Evolutionary conservation across 2,113 vertebrate species (phyloP).

Genomic region (Heliornis fulica): DNA sequence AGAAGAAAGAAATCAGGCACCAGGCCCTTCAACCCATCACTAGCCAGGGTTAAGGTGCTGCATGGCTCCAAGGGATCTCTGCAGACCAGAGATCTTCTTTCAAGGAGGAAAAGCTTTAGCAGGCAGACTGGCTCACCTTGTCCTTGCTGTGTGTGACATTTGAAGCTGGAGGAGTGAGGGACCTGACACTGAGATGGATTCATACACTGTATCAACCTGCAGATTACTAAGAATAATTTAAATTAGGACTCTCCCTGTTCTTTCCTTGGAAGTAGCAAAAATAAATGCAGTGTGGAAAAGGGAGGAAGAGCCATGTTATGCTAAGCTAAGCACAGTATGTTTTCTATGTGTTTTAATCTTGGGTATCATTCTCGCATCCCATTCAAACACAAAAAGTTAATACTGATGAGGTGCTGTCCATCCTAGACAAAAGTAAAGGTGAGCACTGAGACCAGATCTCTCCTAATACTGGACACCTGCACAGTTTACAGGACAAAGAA

Average conservation of each 20-base stretch:
- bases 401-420: not conserved
- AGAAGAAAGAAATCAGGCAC: not conserved
- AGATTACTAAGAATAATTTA: not conserved
- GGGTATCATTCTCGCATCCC: not conserved
- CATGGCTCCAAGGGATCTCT: not conserved
- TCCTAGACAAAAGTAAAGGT: not conserved
- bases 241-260: not conserved
- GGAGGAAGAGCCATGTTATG: not conserved
- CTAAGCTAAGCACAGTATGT: not conserved
- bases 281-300: not conserved
- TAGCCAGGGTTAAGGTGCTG: not conserved
- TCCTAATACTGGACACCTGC: not conserved
- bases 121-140: not conserved
- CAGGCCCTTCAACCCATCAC: not conserved
- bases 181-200: not conserved
- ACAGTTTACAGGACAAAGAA: not conserved
- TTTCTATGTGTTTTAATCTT: not conserved
- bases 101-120: not conserved
- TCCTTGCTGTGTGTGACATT: not conserved
- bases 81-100: not conserved
- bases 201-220: not conserved
- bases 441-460: not conserved
- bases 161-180: not conserved
- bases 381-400: not conserved
- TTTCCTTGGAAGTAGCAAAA: not conserved